Percentiles rank a stretch among this genome's conserved stretches.
These are phyloP conservation scores for Dipodomys ordii DNA, from an alignment of 2,113 vertebrate genomes.

Conservation along the genomic window DNA sequence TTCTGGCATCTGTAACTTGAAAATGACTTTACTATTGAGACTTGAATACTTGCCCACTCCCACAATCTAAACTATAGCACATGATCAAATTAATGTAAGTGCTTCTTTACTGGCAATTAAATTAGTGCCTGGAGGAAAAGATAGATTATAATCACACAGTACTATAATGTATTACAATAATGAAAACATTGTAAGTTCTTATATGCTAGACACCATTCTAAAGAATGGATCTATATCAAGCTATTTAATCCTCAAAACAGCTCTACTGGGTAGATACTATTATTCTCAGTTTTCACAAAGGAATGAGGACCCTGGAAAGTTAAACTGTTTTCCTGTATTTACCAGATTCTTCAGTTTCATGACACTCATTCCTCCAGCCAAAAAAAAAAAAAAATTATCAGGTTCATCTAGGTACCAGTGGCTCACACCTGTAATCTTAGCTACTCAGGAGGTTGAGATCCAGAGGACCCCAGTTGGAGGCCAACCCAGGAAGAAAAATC, in stretches of 20 bases:
- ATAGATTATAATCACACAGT: neutral
- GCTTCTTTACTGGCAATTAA: conserved; percentile 22
- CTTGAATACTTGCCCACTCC: neutral
- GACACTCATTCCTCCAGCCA: neutral
- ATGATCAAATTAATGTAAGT: conserved; percentile 41
- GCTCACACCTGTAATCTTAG: too few species aligned
- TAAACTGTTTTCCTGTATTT: neutral
- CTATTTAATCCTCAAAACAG: neutral
- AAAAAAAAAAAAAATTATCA: neutral
- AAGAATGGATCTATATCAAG: neutral
- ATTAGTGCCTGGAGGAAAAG: conserved; percentile 1
- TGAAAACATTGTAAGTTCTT: neutral
- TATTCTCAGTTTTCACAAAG: neutral
- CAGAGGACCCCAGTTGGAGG: too few species aligned
- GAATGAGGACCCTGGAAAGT: neutral
- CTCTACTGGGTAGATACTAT: neutral
- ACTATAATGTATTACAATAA: neutral
- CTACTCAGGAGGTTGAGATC: too few species aligned
- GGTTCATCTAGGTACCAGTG: neutral
- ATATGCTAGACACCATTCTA: neutral
- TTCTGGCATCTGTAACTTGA: neutral
- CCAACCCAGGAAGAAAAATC: too few species aligned
- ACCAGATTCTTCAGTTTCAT: conserved; percentile 9
- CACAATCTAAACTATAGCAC: neutral
- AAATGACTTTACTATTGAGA: neutral